Base-by-base conservation (phyloP, 2,113 vertebrate species). In the Nannospalax galili region DNA sequence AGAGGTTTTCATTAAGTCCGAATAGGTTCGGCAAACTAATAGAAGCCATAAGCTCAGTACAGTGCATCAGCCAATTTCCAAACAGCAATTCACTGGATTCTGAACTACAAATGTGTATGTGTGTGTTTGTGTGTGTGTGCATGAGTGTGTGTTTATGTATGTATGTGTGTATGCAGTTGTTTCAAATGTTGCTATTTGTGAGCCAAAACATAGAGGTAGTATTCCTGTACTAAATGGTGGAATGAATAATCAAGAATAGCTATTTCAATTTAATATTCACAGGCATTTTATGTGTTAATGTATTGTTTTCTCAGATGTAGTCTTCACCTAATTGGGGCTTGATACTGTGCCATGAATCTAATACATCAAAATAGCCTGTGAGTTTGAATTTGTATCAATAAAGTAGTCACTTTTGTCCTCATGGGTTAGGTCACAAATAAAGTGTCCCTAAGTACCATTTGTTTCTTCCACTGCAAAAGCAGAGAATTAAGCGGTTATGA, bases 1-100 rank as follows among this genome's bases (percentile, higher is more conserved):
- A 77, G 70, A 95, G 16, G 6, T n/a, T 92, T 95, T 96, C 72
- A 92, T 84, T 96, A 95, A 92, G 81, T 65, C 87, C 93, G 74
- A 95, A 94, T 78, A 6, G 26, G 35, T 94, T 96, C 1, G 11
- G 10, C 2, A 77, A 92, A 90, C 52, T 77, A 91, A 77, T 56
- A 90, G 56, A 69, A 94, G 52, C 4, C 16, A 88, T 88, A 93
- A 95, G 2, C 28, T 93, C 60, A 73, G 5, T 35, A 52, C n/a
- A 72, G 88, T 35, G 81, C 22, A 81, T 3, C 20, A 9, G 88
- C 32, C 12, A 93, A 32, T 82, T 96, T 90, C 74, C 78, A 91
- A 95, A 93, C 5, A 65, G 9, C 26, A 93, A 79, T 60, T 84
- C 77, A 92, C 84, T 84, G 86, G 40, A 80, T 69, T 80, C 11